Evolutionary conservation across 2,113 vertebrate species (phyloP).

Genomic region (Anhinga anhinga): DNA sequence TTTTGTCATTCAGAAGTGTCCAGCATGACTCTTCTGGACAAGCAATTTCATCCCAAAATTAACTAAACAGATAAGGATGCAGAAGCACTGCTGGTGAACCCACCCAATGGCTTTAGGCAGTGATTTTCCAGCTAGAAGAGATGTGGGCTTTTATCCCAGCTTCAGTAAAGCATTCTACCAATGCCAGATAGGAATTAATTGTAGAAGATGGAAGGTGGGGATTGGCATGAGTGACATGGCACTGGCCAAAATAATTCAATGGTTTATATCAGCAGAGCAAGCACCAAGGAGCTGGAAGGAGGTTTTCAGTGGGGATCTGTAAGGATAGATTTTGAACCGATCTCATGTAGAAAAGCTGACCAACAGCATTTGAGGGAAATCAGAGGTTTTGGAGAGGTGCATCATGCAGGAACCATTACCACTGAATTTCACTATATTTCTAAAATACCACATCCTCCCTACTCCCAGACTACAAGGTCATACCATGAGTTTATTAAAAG

Average conservation of each 20-base stretch:
- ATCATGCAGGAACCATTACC: no score
- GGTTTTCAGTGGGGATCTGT: no score
- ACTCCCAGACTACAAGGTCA: background rate
- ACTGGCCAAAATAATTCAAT: no score
- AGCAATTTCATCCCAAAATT: background rate
- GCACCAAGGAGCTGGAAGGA: background rate
- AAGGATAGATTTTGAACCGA: background rate
- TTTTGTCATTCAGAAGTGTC: fast-evolving
- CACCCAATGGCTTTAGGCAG: background rate
- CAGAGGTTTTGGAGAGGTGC: background rate
- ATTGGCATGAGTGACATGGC: fast-evolving
- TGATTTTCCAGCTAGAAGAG: background rate
- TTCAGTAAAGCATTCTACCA: background rate
- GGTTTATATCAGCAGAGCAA: background rate
- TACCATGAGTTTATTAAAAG: background rate
- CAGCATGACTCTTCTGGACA: background rate
- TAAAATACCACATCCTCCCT: background rate
- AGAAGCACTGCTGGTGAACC: background rate
- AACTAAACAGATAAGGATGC: background rate
- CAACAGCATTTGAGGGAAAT: background rate
- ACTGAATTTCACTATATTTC: background rate
- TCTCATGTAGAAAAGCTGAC: background rate
- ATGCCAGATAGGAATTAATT: background rate
- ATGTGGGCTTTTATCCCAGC: no score
- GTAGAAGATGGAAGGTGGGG: background rate